Conservation (phyloP, 2,888 invertebrate species). For the Ischnura elegans region DNA sequence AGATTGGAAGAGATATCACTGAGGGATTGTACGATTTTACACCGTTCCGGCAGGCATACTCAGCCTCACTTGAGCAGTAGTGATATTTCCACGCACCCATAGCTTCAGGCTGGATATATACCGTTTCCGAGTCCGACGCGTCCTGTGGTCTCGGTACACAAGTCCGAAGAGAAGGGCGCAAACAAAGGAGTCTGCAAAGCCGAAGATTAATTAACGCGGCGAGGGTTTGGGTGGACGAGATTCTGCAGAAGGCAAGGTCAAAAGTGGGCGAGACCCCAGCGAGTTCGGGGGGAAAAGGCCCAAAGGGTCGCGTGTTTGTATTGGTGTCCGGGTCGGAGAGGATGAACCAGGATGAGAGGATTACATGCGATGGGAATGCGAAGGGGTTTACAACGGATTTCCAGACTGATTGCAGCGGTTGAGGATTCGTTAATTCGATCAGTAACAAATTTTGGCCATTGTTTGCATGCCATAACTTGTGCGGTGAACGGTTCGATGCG, state of each 20-base stretch:
- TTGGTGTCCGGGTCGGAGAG: not conserved
- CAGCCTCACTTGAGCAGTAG: no score
- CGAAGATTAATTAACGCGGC: slow-evolving; percentile 11
- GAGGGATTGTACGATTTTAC: no score
- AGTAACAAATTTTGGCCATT: not conserved
- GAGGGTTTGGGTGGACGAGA: not conserved
- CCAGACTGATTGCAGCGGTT: not conserved
- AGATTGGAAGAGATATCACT: no score
- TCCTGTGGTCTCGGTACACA: not conserved
- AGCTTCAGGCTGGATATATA: not conserved
- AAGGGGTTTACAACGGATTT: not conserved
- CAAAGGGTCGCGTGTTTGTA: not conserved
- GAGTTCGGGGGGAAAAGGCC: not conserved
- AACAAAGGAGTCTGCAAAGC: not conserved
- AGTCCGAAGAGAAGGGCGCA: not conserved
- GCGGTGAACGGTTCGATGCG: no score
- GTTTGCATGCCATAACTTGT: no score
- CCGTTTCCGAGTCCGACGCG: not conserved
- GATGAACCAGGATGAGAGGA: not conserved
- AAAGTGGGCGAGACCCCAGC: not conserved
- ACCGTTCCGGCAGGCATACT: no score
- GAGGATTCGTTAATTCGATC: not conserved
- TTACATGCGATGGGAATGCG: not conserved
- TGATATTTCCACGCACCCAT: no score
- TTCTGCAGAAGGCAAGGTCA: not conserved